Conservation (phyloP, 2,888 invertebrate species). For the Automeris io region DNA sequence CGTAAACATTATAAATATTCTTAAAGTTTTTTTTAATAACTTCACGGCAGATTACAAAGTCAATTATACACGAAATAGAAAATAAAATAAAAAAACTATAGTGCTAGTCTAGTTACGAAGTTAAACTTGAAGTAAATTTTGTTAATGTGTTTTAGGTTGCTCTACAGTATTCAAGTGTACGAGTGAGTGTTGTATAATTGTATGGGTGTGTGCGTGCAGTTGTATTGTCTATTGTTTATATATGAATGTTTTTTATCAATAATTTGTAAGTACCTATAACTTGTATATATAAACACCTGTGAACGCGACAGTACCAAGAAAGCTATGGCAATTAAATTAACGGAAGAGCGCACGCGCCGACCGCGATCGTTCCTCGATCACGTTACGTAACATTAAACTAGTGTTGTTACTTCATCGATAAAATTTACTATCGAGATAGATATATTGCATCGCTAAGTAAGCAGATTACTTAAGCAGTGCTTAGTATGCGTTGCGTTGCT, state of each 20-base stretch:
- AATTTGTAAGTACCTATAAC: not conserved
- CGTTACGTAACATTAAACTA: slow-evolving; percentile 36
- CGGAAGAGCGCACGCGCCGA: slow-evolving; percentile 57
- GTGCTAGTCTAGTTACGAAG: no score
- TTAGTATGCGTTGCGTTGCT: slow-evolving; percentile 13
- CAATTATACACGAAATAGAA: no score
- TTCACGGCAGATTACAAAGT: no score
- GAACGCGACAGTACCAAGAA: slow-evolving; percentile 21
- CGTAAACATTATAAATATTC: no score
- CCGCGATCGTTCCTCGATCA: slow-evolving; percentile 31
- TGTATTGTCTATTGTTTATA: not conserved
- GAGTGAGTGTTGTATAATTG: no score
- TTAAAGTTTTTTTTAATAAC: no score
- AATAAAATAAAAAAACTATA: no score
- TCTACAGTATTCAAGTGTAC: no score
- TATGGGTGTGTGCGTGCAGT: no score
- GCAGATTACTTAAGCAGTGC: slow-evolving; percentile 36
- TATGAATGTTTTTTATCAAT: slow-evolving; percentile 1
- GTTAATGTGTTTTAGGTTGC: no score
- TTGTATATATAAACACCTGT: slow-evolving; percentile 17
- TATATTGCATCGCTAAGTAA: slow-evolving; percentile 33
- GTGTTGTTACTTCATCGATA: slow-evolving; percentile 54
- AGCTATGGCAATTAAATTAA: slow-evolving; percentile 53
- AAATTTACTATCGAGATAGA: slow-evolving; percentile 38
- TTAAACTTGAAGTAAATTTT: no score